Conservation (phyloP, 2,888 invertebrate genomes). For the Deilephila porcellus region DNA sequence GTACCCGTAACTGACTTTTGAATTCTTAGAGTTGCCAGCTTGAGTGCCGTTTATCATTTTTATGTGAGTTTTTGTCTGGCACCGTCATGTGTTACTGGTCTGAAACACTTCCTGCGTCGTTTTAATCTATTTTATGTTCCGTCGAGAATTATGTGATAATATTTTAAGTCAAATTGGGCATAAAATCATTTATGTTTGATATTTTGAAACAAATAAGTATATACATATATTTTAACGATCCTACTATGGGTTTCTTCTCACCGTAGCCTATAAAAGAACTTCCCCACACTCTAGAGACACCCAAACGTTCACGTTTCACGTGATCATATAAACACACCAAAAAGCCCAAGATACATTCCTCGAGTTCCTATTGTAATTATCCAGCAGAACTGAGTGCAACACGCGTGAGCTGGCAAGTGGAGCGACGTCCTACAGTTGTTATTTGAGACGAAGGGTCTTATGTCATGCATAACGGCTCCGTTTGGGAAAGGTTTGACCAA, state of each 20-base stretch:
- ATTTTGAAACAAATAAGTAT: too few relatives aligned
- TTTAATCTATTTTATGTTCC: neutral
- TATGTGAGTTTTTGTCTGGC: conserved; percentile 19
- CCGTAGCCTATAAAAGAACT: too few relatives aligned
- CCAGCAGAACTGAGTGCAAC: neutral
- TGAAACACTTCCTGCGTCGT: neutral
- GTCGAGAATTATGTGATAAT: neutral
- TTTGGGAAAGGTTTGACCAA: conserved; percentile 24
- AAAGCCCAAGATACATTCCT: too few relatives aligned
- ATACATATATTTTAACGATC: too few relatives aligned
- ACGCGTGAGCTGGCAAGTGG: conserved; percentile 23
- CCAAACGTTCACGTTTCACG: too few relatives aligned
- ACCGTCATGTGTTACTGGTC: neutral
- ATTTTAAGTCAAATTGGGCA: too few relatives aligned
- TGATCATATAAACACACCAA: too few relatives aligned
- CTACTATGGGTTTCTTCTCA: too few relatives aligned
- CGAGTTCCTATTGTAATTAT: too few relatives aligned
- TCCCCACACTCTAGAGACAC: too few relatives aligned
- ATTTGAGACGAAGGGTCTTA: conserved; percentile 25
- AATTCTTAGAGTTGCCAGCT: conserved; percentile 39
- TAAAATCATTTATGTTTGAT: too few relatives aligned
- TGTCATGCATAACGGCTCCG: conserved; percentile 21
- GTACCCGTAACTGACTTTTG: conserved; percentile 30
- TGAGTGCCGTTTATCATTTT: conserved; percentile 31
- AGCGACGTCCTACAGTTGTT: conserved; percentile 15